Base-by-base conservation (phyloP, 2,113 vertebrate species). In the Shinisaurus crocodilurus region DNA sequence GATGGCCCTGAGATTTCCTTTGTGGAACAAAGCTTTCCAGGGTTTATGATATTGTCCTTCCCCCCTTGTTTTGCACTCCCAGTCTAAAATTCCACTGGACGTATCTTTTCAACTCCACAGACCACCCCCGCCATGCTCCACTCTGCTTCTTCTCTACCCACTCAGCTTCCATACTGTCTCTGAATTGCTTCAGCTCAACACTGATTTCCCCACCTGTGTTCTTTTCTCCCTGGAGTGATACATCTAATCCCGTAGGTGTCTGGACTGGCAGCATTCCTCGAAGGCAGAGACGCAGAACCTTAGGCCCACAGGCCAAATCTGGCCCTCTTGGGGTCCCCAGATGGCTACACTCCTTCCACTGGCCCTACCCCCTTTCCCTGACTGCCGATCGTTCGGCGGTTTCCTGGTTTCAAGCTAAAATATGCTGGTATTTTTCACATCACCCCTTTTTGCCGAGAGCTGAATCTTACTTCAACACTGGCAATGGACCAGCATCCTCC, bases 1-100 rank as follows among this genome's bases (percentile, higher is more conserved):
- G 85, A 65, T 72, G 77, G 60, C 50, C 5, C 48, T 40, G 89
- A n/a, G n/a, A 54, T 54, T 92, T 91, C 5, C 37, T 75, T 63
- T 79, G 25, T 88, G 88, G 74, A 43, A 29, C 16, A 29, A 77
- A 79, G 12, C 63, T 65, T 76, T n/a, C 25, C 20, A 60, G 32
- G 9, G 25, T 60, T 80, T 81, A 48, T 8, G 25, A 60, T 32
- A 60, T 27, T 54, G 12, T 10, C 25, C 77, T 50, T 86, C 25
- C n/a, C 2, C 29, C 72, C 65, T 48, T 79, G 45, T 40, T 43
- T 23, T 34, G 8, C 54, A 13, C 29, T 2, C 43, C 13, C 70
- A 65, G 6, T 10, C 12, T 25, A 54, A 57, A 72, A 57, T 57
- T 54, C 29, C 54, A 40, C 50, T 77, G 54, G 81, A 60, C 34